Evolutionary conservation across 1,140 invertebrate genomes (phyloP).

Genomic region (Hylaeus anthracinus): DNA sequence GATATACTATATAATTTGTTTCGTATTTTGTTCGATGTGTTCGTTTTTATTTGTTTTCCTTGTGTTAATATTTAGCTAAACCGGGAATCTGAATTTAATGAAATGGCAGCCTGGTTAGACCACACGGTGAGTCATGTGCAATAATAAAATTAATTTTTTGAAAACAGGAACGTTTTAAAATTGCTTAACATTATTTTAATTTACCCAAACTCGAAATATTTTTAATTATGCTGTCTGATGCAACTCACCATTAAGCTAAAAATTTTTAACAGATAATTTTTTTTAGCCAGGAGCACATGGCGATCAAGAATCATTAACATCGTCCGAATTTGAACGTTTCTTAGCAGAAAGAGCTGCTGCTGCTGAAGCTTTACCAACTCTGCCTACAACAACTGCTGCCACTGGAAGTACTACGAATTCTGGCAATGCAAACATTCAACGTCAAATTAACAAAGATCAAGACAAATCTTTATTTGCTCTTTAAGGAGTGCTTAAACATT

Average conservation of each 20-base stretch:
- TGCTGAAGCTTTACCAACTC: slow-evolving; percentile 85
- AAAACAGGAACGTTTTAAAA: neutral
- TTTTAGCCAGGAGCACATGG: slow-evolving; percentile 69
- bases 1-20: slow-evolving; percentile 29
- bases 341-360: slow-evolving; percentile 93
- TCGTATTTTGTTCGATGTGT: slow-evolving; percentile 65
- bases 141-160: neutral
- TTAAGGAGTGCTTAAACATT: slow-evolving; percentile 62
- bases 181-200: neutral
- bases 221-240: neutral
- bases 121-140: slow-evolving; percentile 81
- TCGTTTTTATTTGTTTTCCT: slow-evolving; percentile 61
- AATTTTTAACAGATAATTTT: neutral
- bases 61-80: slow-evolving; percentile 81
- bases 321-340: slow-evolving; percentile 96
- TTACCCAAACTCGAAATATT: slow-evolving; percentile 15
- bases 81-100: slow-evolving; percentile 94
- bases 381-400: slow-evolving; percentile 64
- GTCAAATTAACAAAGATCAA: slow-evolving; percentile 78
- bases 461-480: slow-evolving; percentile 80
- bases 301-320: slow-evolving; percentile 85
- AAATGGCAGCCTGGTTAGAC: slow-evolving; percentile 95
- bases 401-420: slow-evolving; percentile 64
- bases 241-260: neutral
- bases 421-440: slow-evolving; percentile 68